Base-by-base conservation (phyloP, 2,797 vertebrate species). In the Oreortyx pictus region DNA sequence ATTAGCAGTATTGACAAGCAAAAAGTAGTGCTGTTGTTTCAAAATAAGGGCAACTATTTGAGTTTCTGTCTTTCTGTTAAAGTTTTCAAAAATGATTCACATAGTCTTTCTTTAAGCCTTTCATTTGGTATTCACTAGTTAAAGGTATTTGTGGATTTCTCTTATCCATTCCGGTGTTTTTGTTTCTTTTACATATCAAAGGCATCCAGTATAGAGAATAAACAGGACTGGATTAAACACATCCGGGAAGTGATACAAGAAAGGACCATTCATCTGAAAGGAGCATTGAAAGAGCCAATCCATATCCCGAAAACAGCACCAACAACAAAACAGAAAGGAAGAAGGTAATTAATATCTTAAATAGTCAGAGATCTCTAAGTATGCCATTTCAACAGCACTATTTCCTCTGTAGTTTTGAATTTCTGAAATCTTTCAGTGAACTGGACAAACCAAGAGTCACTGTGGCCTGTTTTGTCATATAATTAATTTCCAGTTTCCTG, bases 221-320 rank as follows among this genome's bases (percentile, higher is more conserved):
- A 99, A 96, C 99, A 99, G 97, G 99, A 99, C 97, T 99, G 99
- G 99, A 99, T 99, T 96, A 99, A 99, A 93, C 99, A 99, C 97
- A 99, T 99, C 97, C 98, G 99, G 56, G 99, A 99, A 94, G 99
- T 99, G 79, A 99, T 99, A 89, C 99, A 99, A 97, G 99, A 99
- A 95, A 98, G 99, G 81, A 99, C 99, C 19, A 98, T 99, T 91
- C 99, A 99, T 97, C 97, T 99, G 94, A 99, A 99, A 94, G 99
- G 99, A 64, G 99, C 99, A 14, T 98, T 99, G 62, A 99, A 99
- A 94, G 99, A 99, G 94, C 99, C 99, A 47, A 99, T 99, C 87
- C 99, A 99, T 90, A 99, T 99, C 82, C 99, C 99, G 62, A 99
- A 99, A 96, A 97, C 99, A 0, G 98, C 98, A 19, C 98, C 99